Evolutionary conservation across 2,888 invertebrate genomes (phyloP).

Genomic region (Thera britannica): DNA sequence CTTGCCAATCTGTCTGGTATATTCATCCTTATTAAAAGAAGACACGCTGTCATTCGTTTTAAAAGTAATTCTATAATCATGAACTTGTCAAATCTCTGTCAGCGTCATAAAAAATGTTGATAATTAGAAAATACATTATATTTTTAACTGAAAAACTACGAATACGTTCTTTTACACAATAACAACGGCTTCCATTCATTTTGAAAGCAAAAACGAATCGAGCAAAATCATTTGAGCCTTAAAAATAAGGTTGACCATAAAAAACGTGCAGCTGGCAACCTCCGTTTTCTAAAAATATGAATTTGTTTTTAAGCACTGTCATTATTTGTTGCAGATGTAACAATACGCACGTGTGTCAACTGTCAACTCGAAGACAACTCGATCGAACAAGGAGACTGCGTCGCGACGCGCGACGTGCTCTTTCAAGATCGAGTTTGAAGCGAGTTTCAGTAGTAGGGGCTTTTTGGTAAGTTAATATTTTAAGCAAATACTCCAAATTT

Average conservation of each 20-base stretch:
- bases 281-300: slow-evolving; percentile 5
- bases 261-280: slow-evolving; percentile 10
- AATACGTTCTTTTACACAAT: no score
- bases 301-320: slow-evolving; percentile 11
- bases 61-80: no score
- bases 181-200: no score
- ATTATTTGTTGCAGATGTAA: slow-evolving; percentile 29
- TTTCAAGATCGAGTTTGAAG: not conserved
- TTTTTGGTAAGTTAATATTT: slow-evolving; percentile 19
- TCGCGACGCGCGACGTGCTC: not conserved
- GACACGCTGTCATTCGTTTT: no score
- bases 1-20: not conserved
- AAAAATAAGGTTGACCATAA: slow-evolving; percentile 3
- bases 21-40: not conserved
- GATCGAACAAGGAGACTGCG: not conserved
- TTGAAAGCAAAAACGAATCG: not conserved
- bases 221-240: not conserved
- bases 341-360: slow-evolving; percentile 3
- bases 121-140: no score
- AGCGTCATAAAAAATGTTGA: not conserved
- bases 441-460: slow-evolving; percentile 8
- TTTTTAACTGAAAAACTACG: no score
- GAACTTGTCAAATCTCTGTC: not conserved
- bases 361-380: slow-evolving; percentile 14
- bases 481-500: no score